Conservation (phyloP, 2,113 vertebrate genomes). For the Oryzias woworae region DNA sequence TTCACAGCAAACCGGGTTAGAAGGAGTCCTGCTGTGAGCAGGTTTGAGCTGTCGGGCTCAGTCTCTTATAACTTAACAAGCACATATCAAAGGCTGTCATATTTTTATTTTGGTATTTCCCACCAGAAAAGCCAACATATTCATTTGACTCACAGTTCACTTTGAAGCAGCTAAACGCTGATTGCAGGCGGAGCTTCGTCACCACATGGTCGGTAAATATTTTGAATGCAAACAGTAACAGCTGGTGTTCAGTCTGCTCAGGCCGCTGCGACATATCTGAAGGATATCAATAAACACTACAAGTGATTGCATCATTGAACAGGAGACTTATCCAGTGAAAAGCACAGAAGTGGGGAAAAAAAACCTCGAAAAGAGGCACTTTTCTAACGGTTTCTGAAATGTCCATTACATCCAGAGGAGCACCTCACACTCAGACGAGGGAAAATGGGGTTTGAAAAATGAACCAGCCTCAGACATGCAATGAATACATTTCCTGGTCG, state of each 20-base stretch:
- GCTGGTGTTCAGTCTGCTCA: slow-evolving; percentile 54
- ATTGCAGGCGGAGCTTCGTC: slow-evolving; percentile 28
- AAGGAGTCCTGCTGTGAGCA: neutral
- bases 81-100: neutral
- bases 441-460: slow-evolving; percentile 21
- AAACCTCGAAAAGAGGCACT: slow-evolving; percentile 1
- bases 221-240: slow-evolving; percentile 50
- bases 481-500: slow-evolving; percentile 57
- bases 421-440: slow-evolving; percentile 17
- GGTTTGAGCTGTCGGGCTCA: too few species aligned
- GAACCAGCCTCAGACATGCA: slow-evolving; percentile 22
- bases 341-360: slow-evolving; percentile 11
- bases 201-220: slow-evolving; percentile 45
- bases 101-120: neutral
- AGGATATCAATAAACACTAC: slow-evolving; percentile 44
- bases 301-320: slow-evolving; percentile 34
- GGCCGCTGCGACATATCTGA: slow-evolving; percentile 12
- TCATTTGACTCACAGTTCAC: neutral
- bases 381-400: slow-evolving; percentile 37
- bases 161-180: neutral
- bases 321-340: slow-evolving; percentile 33
- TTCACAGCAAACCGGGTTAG: neutral
- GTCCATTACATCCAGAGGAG: slow-evolving; percentile 37
- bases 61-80: neutral
- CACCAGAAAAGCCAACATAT: neutral